These are phyloP conservation scores for Larimichthys crocea DNA, from an alignment of 2,113 vertebrate species.

Conservation along the genomic window DNA sequence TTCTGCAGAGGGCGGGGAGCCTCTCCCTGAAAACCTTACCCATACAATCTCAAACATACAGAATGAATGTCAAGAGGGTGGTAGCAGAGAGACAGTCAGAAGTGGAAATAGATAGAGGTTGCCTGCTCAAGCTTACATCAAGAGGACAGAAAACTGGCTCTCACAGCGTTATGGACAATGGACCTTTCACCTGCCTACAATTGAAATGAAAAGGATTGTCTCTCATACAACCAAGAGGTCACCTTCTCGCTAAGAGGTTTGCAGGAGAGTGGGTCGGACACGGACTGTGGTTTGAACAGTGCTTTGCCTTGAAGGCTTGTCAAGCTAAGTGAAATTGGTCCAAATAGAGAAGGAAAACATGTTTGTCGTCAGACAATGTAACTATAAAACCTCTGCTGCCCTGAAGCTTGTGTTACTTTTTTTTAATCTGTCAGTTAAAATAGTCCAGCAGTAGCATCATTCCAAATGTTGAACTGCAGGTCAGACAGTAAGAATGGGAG, in stretches of 20 bases:
- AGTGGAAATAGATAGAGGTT: not conserved
- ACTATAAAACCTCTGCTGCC: not conserved
- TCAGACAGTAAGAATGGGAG: conserved; percentile 12
- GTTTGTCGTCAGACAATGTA: not conserved
- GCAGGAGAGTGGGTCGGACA: not conserved
- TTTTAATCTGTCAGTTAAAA: conserved; percentile 7
- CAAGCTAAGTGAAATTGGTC: not conserved
- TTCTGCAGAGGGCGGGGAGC: not conserved
- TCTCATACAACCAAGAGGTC: not conserved
- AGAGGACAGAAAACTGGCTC: not conserved
- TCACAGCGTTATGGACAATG: not conserved
- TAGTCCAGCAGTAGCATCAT: not conserved
- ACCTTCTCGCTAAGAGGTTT: not conserved
- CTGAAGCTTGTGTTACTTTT: conserved; percentile 4
- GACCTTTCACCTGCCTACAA: conserved; percentile 32
- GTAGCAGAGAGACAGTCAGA: not conserved
- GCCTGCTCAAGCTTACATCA: not conserved
- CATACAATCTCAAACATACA: not conserved
- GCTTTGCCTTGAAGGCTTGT: not conserved
- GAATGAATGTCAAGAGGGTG: conserved; percentile 28
- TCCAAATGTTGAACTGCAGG: conserved; percentile 26
- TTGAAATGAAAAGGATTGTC: conserved; percentile 20
- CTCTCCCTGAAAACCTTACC: not conserved
- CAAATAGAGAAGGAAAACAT: conserved; percentile 4
- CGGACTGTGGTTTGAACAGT: not conserved